Evolutionary conservation across 2,113 vertebrate species (phyloP).

Genomic region (Scatophagus argus): DNA sequence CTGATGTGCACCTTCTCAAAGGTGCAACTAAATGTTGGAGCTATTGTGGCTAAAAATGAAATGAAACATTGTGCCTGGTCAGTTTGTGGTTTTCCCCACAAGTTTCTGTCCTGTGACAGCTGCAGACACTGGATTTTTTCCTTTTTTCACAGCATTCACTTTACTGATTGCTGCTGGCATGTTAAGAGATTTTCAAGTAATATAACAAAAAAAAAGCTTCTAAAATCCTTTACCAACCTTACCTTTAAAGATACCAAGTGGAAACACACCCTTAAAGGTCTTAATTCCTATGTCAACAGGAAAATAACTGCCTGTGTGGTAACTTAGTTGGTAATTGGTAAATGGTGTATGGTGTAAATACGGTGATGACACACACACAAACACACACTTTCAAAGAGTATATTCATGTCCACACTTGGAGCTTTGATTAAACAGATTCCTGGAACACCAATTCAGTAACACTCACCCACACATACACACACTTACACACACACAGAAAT

Average conservation of each 20-base stretch:
- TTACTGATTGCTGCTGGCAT: too few relatives aligned
- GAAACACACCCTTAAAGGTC: slow-evolving; percentile 6
- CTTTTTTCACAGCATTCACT: too few relatives aligned
- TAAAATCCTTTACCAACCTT: too few relatives aligned
- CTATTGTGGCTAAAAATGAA: too few relatives aligned
- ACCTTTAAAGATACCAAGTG: slow-evolving; percentile 31
- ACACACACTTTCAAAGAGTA: slow-evolving; percentile 14
- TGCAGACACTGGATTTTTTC: too few relatives aligned
- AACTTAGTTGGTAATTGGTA: slow-evolving; percentile 38
- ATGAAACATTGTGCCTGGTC: too few relatives aligned
- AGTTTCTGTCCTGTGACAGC: too few relatives aligned
- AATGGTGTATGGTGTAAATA: slow-evolving; percentile 25
- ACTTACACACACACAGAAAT: slow-evolving; percentile 16
- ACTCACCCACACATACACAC: slow-evolving; percentile 24
- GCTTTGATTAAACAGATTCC: slow-evolving; percentile 49
- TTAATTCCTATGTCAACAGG: slow-evolving; percentile 19
- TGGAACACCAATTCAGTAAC: slow-evolving; percentile 19
- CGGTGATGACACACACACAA: not conserved
- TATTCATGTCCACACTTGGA: slow-evolving; percentile 14
- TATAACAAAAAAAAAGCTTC: too few relatives aligned
- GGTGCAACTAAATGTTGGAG: too few relatives aligned
- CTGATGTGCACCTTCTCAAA: too few relatives aligned
- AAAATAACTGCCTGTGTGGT: slow-evolving; percentile 17
- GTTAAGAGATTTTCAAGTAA: too few relatives aligned
- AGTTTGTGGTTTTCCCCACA: too few relatives aligned